These are phyloP conservation scores for Conops quadrifasciatus DNA, from an alignment of 2,888 invertebrate species.

Conservation along the genomic window DNA sequence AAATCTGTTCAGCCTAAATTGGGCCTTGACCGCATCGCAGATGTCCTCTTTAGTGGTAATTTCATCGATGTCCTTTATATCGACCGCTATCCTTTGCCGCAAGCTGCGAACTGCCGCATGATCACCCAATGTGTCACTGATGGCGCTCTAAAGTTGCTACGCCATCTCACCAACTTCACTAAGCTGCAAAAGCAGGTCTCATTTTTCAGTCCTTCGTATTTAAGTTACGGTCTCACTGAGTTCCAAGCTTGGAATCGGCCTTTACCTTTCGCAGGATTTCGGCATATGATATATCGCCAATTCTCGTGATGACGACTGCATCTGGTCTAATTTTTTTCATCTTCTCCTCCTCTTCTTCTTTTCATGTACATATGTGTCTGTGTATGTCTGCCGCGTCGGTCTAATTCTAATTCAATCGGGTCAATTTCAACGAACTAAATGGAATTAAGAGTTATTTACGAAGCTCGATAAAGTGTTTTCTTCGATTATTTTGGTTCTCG, in stretches of 20 bases:
- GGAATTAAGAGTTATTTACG: conserved; percentile 20
- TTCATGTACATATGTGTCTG: no score
- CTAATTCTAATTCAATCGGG: conserved; percentile 31
- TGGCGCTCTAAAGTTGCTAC: background rate
- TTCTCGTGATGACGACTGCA: background rate
- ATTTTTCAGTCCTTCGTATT: background rate
- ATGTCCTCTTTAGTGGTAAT: background rate
- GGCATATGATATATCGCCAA: background rate
- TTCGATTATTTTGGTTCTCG: no score
- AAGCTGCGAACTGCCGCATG: background rate
- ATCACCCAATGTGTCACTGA: background rate
- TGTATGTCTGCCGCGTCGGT: no score
- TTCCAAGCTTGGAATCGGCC: background rate
- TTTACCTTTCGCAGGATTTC: background rate
- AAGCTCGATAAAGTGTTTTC: no score
- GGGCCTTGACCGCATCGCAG: background rate
- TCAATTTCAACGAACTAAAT: conserved; percentile 31
- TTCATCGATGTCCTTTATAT: background rate
- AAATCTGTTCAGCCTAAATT: background rate
- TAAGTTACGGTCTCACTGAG: background rate
- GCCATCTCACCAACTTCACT: background rate
- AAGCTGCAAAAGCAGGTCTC: background rate
- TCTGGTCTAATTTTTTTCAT: background rate
- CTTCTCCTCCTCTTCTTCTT: background rate
- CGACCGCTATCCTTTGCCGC: background rate